Conservation (phyloP, 1,140 invertebrate species). For the Drosophila sturtevanti region DNA sequence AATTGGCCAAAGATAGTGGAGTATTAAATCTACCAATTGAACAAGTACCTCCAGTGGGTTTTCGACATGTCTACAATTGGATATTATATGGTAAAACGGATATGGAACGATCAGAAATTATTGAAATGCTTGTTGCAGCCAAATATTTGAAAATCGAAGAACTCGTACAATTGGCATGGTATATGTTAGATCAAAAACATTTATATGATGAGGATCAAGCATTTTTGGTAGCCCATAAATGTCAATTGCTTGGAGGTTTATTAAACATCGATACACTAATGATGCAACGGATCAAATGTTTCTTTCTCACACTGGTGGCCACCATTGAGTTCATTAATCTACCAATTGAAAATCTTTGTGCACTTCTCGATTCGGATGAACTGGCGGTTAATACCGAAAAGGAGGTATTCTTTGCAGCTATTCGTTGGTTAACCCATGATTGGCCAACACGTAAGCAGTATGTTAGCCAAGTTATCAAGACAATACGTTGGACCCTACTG, state of each 20-base stretch:
- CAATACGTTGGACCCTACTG: slow-evolving; percentile 13
- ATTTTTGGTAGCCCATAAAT: slow-evolving; percentile 16
- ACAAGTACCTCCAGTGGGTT: slow-evolving; percentile 5
- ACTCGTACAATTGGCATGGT: slow-evolving; percentile 29
- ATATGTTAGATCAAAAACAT: slow-evolving; percentile 9
- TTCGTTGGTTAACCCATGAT: slow-evolving; percentile 49
- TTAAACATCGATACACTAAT: slow-evolving; percentile 24
- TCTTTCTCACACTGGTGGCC: slow-evolving; percentile 44
- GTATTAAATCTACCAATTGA: slow-evolving; percentile 29
- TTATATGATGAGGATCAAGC: slow-evolving; percentile 34
- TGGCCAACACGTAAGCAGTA: slow-evolving; percentile 21
- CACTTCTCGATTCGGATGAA: slow-evolving; percentile 30
- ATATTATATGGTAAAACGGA: not conserved
- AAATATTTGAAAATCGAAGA: slow-evolving; percentile 11
- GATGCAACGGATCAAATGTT: slow-evolving; percentile 28
- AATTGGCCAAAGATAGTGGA: not conserved
- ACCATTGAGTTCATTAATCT: slow-evolving; percentile 30
- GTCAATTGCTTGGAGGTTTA: not conserved
- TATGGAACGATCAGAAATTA: slow-evolving; percentile 19
- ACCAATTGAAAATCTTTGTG: not conserved
- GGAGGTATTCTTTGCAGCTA: slow-evolving; percentile 46
- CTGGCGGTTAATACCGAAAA: slow-evolving; percentile 42
- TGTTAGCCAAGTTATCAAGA: slow-evolving; percentile 3
- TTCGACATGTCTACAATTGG: slow-evolving; percentile 20
- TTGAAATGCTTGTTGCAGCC: slow-evolving; percentile 15